Evolutionary conservation across 2,888 invertebrate genomes (phyloP), one percentile per base, ranked within the genome.

Genomic region (Dryobotodes eremita): DNA sequence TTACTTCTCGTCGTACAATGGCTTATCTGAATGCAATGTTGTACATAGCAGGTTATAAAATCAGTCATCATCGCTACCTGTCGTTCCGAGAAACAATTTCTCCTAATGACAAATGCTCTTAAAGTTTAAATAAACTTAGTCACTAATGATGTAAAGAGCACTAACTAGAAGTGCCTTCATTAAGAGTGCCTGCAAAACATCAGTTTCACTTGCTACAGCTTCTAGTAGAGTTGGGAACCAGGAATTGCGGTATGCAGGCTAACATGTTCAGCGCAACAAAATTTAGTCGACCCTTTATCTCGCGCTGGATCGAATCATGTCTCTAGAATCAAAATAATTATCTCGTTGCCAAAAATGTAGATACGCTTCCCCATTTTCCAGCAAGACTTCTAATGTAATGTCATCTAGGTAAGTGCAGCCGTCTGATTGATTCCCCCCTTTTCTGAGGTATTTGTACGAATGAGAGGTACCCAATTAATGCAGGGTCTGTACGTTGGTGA

Each of bases 1-100:
- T 83, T 53, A 26, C 59, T 79, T 78, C 57, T 59, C 55, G 70
- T 50, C 61, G 50, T 17, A 57, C 59, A 65, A 50, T 31, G 42
- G 42, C 26, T 50, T 80, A 70, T 65, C 50, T 59, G 20, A 65
- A 62, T 71, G 50, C 23, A 68, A 68, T 71, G 20, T 4, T 8
- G 77, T 77, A 55, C 17, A 55, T 62, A 48, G 23, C 65, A 46
- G 48, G 53, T 71, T 71, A 66, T 83, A 76, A n/a, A 81, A 48
- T 79, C 83, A 75, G 76, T 81, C 86, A 86, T 89, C 87, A 65
- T 55, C 81, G 74, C 83, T 84, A 85, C 84, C 83, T 86, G 83
- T 83, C 80, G 80, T 93, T 91, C 90, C 80, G 53, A 91, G 91
- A 92, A 93, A 84, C 87, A 90, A 90, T 92, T 93, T 90, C 89